Conservation (phyloP, 2,888 invertebrate genomes). For the Heliconius ethilla region DNA sequence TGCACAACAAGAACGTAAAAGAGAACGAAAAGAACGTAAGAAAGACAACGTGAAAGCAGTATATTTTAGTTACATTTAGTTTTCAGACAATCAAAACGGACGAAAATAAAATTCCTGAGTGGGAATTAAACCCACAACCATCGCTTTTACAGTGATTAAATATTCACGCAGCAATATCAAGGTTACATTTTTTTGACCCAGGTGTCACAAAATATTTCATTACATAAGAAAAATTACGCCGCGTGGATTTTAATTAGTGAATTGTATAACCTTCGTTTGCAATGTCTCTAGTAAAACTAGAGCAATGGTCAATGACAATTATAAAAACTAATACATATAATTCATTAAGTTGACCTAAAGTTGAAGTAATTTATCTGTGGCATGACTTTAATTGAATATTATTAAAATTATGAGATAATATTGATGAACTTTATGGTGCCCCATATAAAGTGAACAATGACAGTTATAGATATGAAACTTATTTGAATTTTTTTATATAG, state of each 20-base stretch:
- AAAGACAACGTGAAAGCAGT: no score
- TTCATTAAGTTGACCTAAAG: background rate
- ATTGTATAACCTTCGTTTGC: slow-evolving; percentile 2
- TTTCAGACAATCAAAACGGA: no score
- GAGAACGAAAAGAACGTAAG: no score
- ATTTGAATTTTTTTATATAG: no score
- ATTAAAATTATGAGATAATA: background rate
- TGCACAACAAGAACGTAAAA: no score
- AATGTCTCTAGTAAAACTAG: slow-evolving; percentile 6
- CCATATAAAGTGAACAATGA: no score
- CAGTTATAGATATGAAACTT: no score
- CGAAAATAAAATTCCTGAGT: no score
- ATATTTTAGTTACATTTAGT: no score
- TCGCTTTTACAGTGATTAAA: background rate
- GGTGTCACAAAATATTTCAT: background rate
- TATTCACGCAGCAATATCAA: background rate
- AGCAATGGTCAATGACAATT: background rate
- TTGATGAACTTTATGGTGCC: no score
- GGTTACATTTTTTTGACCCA: background rate
- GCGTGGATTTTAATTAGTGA: background rate
- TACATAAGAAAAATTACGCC: background rate
- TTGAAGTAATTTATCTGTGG: slow-evolving; percentile 5
- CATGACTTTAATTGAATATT: background rate
- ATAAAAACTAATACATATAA: slow-evolving; percentile 5
- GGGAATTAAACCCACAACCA: no score